Base-by-base conservation (phyloP, 2,888 invertebrate species). In the Acronicta aceris region DNA sequence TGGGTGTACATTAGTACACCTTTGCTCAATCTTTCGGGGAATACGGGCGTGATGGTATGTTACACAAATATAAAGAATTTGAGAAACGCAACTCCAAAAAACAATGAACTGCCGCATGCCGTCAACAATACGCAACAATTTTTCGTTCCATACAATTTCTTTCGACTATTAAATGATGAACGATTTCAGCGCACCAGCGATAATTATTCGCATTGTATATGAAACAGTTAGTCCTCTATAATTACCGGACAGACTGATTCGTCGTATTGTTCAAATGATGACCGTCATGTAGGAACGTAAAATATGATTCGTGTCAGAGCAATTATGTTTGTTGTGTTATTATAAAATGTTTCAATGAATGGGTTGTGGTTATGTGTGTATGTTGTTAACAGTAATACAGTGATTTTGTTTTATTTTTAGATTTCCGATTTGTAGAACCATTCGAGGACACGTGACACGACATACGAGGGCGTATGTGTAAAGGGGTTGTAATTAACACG, bases 151-250 rank as follows among this genome's bases (percentile, higher is more conserved):
- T 83, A 76, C 79, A 82, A 87, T 82, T 86, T 86, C 86, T 86
- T 82, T 66, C 74, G 78, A 76, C 86, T 83, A 91, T 91, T 91
- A 90, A 87, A 82, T 84, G 81, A 81, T 80, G 83, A 85, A 82
- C 87, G 85, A 89, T 92, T 92, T 89, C 89, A 91, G 91, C 51
- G 87, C 86, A 89, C 72, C 83, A 77, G 88, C 87, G 88, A 84
- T 90, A 93, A 93, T 93, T 93, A 92, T 91, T 85, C 85, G 85
- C 87, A 92, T 93, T 92, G 93, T 92, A 84, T 85, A 89, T 86
- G 90, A 90, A 92, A 90, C 88, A 90, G 90, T 90, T 88, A 89
- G 85, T 83, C 87, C 86, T 82, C 83, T 83, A 81, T 88, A 92
- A 92, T 92, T 92, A 92, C 89, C 77, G 74, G 72, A 77, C 83